Conservation (phyloP, 2,797 vertebrate species). For the Ptychobarbus kaznakovi region DNA sequence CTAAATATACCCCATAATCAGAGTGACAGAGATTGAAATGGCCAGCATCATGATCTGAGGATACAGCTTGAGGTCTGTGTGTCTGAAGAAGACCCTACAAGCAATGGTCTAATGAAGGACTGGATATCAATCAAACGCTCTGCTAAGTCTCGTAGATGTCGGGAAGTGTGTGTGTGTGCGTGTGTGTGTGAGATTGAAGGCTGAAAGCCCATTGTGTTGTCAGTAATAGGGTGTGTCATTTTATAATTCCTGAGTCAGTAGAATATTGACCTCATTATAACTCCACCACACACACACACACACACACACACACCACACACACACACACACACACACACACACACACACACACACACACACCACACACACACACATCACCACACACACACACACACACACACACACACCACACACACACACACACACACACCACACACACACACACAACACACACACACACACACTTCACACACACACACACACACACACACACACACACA, state of each 20-base stretch:
- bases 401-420: too few relatives aligned
- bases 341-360: too few relatives aligned
- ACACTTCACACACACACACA: not conserved
- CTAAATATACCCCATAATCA: not conserved
- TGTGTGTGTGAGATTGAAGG: slow-evolving; percentile 22
- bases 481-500: too few relatives aligned
- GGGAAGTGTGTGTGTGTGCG: not conserved
- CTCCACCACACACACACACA: slow-evolving; percentile 13
- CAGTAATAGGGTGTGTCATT: slow-evolving; percentile 56
- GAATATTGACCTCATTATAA: slow-evolving; percentile 53
- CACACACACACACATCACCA: too few relatives aligned
- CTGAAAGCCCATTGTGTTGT: slow-evolving; percentile 45
- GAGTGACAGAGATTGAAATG: not conserved
- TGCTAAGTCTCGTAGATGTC: not conserved
- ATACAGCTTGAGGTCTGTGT: not conserved
- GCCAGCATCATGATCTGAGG: not conserved
- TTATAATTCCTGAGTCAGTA: slow-evolving; percentile 51
- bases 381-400: too few relatives aligned
- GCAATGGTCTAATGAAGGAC: not conserved
- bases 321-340: too few relatives aligned
- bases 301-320: not conserved
- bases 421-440: too few relatives aligned
- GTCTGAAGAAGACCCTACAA: not conserved
- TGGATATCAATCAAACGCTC: not conserved
- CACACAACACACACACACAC: slow-evolving; percentile 1